Base-by-base conservation (phyloP, 2,113 vertebrate species). In the Pteropus alecto region DNA sequence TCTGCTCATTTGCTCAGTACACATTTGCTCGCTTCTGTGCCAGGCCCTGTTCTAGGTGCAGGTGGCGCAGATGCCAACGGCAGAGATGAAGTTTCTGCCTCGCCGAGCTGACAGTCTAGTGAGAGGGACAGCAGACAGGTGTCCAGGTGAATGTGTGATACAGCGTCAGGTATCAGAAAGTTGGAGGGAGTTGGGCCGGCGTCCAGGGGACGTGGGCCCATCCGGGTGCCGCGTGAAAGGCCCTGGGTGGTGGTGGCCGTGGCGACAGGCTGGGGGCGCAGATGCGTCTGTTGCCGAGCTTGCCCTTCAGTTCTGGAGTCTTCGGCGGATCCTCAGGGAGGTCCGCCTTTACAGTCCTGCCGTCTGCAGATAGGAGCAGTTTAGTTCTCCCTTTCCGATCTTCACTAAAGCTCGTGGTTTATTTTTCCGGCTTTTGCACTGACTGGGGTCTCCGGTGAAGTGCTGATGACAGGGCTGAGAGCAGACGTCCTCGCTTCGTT, bases 361-460 rank as follows among this genome's bases (percentile, higher is more conserved):
- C 9, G 0, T 18, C 61, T n/a, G 54, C 15, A 19, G 26, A 5
- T 24, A 22, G 35, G 5, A 21, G 12, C 26, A 19, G 74, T 22
- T 46, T 22, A 13, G 74, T 1, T 24, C 12, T 33, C n/a, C 13
- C 30, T 48, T 48, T 14, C 43, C 43, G 43, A 46, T 46, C 43
- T 7, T 46, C 2, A 10, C 43, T 10, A 46, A 46, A 46, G 43
- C 43, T 46, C 43, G 43, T 46, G 7, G 30, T 30, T 35, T 33
- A 0, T 28, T 24, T 28, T 30, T 15, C 54, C 12, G 14, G 74
- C 9, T 7, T 18, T 24, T 24, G 41, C 13, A 1, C 54, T 7
- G 24, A 30, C 4, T 4, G 7, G 16, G 3, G 6, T 38, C 24
- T 3, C 16, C 1, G 22, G 11, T 6, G 10, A 24, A 8, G 2